These are phyloP conservation scores for Palaemon carinicauda DNA, from an alignment of 1,140 invertebrate genomes.

Conservation along the genomic window DNA sequence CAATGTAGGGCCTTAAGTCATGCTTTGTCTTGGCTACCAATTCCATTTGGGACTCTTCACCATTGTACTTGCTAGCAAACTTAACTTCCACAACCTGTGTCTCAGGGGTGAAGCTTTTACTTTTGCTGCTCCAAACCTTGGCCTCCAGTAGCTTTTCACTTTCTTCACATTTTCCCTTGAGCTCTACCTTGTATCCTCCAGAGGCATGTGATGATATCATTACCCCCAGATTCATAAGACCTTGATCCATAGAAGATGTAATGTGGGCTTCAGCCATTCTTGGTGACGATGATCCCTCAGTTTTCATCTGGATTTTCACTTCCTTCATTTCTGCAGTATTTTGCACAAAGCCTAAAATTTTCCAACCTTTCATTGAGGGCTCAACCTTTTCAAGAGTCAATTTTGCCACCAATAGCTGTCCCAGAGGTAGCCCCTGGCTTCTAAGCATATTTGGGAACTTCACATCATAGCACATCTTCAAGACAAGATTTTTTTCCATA, in stretches of 20 bases:
- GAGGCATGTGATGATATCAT: neutral
- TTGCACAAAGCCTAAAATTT: neutral
- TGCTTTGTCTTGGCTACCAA: too few relatives aligned
- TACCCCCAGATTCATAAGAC: neutral
- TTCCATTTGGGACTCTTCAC: too few relatives aligned
- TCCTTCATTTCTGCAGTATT: neutral
- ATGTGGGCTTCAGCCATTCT: neutral
- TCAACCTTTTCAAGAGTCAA: slow-evolving; percentile 13
- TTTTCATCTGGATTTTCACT: neutral
- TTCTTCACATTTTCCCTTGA: neutral
- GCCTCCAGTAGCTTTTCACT: neutral
- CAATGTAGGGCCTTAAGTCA: too few relatives aligned
- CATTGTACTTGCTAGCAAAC: too few relatives aligned
- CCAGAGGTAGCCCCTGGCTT: slow-evolving; percentile 9
- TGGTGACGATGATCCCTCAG: neutral
- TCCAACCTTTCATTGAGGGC: slow-evolving; percentile 24
- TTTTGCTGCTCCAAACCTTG: neutral
- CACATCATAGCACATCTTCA: slow-evolving; percentile 31
- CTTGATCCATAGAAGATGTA: neutral
- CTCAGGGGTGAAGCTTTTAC: neutral
- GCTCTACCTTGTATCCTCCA: neutral
- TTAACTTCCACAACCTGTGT: neutral
- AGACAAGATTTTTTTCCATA: neutral
- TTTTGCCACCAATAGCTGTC: neutral
- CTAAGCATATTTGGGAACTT: slow-evolving; percentile 29